These are phyloP conservation scores for Aphaenogaster floridana DNA, from an alignment of 1,140 invertebrate species.

Conservation along the genomic window DNA sequence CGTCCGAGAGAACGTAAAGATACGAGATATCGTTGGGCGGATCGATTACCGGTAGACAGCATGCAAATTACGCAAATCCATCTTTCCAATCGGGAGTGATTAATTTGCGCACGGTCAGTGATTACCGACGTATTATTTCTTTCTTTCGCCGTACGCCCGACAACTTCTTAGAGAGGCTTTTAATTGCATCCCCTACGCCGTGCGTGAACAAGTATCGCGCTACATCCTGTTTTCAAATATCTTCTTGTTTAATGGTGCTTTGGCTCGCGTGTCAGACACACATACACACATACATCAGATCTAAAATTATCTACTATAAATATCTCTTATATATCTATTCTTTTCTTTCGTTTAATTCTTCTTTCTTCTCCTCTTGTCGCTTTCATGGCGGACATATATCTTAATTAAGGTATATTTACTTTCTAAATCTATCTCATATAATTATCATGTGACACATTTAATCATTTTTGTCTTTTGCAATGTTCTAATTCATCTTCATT, in stretches of 20 bases:
- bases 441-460: conserved; percentile 20
- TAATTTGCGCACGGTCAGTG: conserved; percentile 10
- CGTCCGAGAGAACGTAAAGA: conserved; percentile 17
- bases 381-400: not conserved
- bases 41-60: conserved; percentile 28
- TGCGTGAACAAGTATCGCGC: conserved; percentile 4
- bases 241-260: conserved; percentile 15
- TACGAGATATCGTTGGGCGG: conserved; percentile 4
- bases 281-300: not conserved
- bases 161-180: conserved; percentile 25
- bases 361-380: conserved; percentile 2
- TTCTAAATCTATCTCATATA: conserved; percentile 30
- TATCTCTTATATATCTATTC: not conserved
- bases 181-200: conserved; percentile 14
- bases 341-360: not conserved
- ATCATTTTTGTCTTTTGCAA: conserved; percentile 4
- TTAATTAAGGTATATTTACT: conserved; percentile 47
- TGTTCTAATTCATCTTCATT: not conserved
- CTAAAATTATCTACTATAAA: not conserved
- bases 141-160: too few species aligned
- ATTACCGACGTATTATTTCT: conserved; percentile 18
- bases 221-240: conserved; percentile 36
- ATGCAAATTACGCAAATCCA: conserved; percentile 51
- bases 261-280: not conserved
- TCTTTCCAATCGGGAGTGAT: conserved; percentile 43